phyloP scores from a whole-genome alignment of 2,113 vertebrate species.

The Erythrolamprus reginae region DNA sequence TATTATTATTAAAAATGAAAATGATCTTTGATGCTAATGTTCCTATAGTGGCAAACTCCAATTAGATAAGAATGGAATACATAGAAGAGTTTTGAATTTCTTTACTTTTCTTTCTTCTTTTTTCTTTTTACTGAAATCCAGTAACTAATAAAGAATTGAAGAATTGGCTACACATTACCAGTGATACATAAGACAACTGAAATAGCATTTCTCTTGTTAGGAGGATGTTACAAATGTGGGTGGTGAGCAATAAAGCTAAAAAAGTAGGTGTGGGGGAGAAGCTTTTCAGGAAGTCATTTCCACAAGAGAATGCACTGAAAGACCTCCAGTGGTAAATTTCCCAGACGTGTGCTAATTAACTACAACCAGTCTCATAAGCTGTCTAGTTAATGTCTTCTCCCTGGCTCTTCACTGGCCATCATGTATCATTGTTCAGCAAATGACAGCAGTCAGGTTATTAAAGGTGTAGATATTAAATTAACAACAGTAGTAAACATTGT shows the following conservation, averaged over 20 bases:
- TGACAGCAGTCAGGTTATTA: constrained; percentile 84
- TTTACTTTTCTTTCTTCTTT: too few species aligned
- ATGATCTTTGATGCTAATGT: not conserved
- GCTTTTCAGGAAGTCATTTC: constrained; percentile 53
- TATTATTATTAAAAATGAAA: too few species aligned
- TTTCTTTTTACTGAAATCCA: not conserved
- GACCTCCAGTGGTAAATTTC: constrained; percentile 46
- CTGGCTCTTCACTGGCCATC: constrained; percentile 65
- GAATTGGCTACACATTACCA: not conserved
- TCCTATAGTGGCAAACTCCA: not conserved
- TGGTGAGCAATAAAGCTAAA: constrained; percentile 47
- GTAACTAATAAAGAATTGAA: not conserved
- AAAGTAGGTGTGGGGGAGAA: not conserved
- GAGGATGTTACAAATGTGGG: constrained; percentile 40
- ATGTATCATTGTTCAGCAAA: constrained; percentile 77
- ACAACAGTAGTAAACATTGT: constrained; percentile 81
- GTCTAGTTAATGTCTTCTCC: constrained; percentile 68
- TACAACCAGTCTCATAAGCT: constrained; percentile 56
- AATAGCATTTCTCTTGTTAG: constrained; percentile 26
- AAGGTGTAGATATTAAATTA: constrained; percentile 88
- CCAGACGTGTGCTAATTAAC: constrained; percentile 69
- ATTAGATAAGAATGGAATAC: not conserved
- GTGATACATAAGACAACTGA: not conserved
- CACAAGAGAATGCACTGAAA: constrained; percentile 48
- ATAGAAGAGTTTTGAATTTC: not conserved